Conservation (phyloP, 2,888 invertebrate genomes). For the Himalopsyche anomala region DNA sequence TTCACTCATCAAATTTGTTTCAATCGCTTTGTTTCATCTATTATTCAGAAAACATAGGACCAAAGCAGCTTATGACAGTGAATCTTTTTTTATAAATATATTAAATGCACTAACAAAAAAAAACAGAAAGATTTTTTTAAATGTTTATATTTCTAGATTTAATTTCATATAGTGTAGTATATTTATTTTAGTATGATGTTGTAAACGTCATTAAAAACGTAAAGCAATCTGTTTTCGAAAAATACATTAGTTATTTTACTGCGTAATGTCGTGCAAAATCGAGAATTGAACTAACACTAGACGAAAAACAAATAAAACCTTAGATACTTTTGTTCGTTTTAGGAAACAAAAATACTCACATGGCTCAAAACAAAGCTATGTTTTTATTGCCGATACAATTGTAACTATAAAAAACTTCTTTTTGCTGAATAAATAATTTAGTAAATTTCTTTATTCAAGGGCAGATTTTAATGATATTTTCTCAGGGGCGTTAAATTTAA, state of each 20-base stretch:
- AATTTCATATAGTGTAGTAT: too few relatives aligned
- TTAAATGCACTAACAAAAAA: too few relatives aligned
- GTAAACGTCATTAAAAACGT: too few relatives aligned
- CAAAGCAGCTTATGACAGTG: too few relatives aligned
- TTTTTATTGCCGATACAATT: slow-evolving; percentile 15
- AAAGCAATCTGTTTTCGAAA: background rate
- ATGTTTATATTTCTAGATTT: too few relatives aligned
- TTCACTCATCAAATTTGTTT: too few relatives aligned
- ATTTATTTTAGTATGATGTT: too few relatives aligned
- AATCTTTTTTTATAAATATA: too few relatives aligned
- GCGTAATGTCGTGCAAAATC: background rate
- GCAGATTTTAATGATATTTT: slow-evolving; percentile 12
- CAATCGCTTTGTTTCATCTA: too few relatives aligned
- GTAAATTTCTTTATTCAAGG: slow-evolving; percentile 3
- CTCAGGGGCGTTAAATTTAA: background rate
- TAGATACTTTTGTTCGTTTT: background rate
- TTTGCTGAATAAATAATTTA: background rate
- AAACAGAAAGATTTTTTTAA: too few relatives aligned
- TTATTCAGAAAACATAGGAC: too few relatives aligned
- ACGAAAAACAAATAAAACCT: background rate
- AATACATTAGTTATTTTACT: background rate
- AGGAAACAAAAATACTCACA: slow-evolving; percentile 10
- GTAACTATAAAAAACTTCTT: background rate
- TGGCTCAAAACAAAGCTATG: background rate
- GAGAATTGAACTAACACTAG: background rate